These are phyloP conservation scores for Axinella damicornis DNA, from an alignment of 37 sponge, comb jelly and placozoan species.

Conservation along the genomic window DNA sequence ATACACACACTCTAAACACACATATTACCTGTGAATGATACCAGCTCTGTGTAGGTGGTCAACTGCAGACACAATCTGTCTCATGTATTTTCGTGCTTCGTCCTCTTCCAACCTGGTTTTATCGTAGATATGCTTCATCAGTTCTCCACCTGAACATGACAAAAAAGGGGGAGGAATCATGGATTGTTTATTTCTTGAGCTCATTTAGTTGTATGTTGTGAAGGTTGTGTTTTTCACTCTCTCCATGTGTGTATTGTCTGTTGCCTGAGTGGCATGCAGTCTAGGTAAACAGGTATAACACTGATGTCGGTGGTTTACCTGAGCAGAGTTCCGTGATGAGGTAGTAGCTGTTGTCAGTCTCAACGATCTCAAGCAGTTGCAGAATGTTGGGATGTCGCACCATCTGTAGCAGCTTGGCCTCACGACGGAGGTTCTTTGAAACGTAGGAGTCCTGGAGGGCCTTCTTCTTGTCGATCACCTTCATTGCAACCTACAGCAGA, in stretches of 20 bases:
- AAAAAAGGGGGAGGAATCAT: too few relatives aligned
- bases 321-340: conserved; percentile 91
- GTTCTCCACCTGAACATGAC: conserved; percentile 79
- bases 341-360: conserved; percentile 97
- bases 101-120: conserved; percentile 71
- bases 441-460: conserved; percentile 86
- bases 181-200: too few relatives aligned
- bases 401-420: conserved; percentile 89
- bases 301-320: conserved; percentile 26
- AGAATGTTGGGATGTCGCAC: conserved; percentile 92
- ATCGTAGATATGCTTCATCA: conserved; percentile 94
- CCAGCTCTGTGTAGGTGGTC: conserved; percentile 94
- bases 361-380: conserved; percentile 91
- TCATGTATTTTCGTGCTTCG: conserved; percentile 89
- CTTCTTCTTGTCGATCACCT: conserved; percentile 95
- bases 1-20: too few relatives aligned
- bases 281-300: too few relatives aligned
- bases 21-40: conserved; percentile 94
- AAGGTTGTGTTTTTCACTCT: too few relatives aligned
- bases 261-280: too few relatives aligned
- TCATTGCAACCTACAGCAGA: conserved; percentile 89
- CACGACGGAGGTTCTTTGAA: conserved; percentile 86
- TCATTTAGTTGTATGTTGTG: too few relatives aligned
- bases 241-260: too few relatives aligned
- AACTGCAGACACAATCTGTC: conserved; percentile 95